A percentile compares a stretch with the other conserved stretches of the same genome.
Conservation (phyloP, 2,113 vertebrate species). For the Crotalus tigris region DNA sequence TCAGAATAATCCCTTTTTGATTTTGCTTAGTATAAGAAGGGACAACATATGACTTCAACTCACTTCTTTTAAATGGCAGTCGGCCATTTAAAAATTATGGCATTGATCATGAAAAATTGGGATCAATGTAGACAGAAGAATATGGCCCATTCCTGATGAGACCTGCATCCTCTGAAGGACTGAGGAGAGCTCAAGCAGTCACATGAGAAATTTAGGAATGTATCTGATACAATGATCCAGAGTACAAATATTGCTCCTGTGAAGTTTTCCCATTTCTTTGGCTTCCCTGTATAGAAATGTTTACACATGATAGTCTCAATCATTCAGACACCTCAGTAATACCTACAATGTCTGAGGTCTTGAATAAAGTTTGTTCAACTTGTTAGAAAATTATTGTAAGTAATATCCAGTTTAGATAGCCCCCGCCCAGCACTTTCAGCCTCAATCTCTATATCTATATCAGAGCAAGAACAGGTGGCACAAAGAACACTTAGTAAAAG, state of each 20-base stretch:
- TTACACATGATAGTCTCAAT: neutral
- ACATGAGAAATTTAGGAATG: neutral
- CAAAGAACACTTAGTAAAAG: neutral
- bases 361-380: neutral
- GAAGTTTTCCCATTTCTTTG: neutral
- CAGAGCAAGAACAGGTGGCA: neutral
- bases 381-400: neutral
- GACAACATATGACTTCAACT: neutral
- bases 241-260: too few relatives aligned
- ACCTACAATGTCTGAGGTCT: neutral
- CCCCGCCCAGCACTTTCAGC: neutral
- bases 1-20: neutral
- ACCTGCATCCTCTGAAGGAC: neutral
- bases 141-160: neutral
- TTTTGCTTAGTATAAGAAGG: neutral
- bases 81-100: neutral
- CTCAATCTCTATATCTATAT: neutral
- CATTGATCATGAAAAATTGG: neutral
- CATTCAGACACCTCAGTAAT: neutral
- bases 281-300: neutral
- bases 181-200: neutral
- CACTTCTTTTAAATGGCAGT: neutral
- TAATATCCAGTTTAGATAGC: neutral
- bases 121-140: neutral
- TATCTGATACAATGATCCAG: too few relatives aligned